Evolutionary conservation across 2,797 vertebrate genomes (phyloP), one percentile per base, ranked within the genome.

Genomic region (Enteromius unitaeniatus): DNA sequence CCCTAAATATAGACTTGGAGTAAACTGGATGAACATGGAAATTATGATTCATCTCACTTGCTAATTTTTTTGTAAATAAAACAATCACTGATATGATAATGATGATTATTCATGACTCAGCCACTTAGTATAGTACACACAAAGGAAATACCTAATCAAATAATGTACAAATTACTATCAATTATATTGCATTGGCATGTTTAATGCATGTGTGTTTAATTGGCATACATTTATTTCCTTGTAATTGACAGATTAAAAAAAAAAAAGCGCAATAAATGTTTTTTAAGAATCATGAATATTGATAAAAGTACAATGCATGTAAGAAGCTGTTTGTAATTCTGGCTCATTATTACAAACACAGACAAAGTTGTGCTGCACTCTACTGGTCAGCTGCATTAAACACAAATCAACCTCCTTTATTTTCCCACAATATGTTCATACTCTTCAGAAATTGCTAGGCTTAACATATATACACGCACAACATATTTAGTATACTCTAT

Each of bases 1-100:
- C 47, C 53, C 64, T 86, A 86, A 74, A 88, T 81, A 68, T 78
- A 85, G 68, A 74, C 60, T 80, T 81, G 15, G 85, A 31, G 45
- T 60, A 42, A 81, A 81, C 17, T 13, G 31, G 67, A 77, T 81
- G 78, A 86, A 62, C 68, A 81, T 77, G 72, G 28, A 42, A 47
- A 11, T 45, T 37, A 80, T 78, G 83, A 84, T 85, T 85, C 70
- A 76, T 85, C 23, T 31, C 17, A 45, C 23, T 26, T 55, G 31
- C 49, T 76, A 68, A 58, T 80, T 53, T 79, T n/a, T 69, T 67
- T 53, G 55, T 55, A 58, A 70, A 83, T 26, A 73, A 80, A 86
- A 86, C 85, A 78, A 85, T 80, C 62, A 80, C 49, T 82, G 14
- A 31, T 55, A 51, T n/a, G n/a, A 55, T 42, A 82, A 49, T 14